Conservation (phyloP, 2,113 vertebrate genomes). For the Brachyhypopomus gauderio region DNA sequence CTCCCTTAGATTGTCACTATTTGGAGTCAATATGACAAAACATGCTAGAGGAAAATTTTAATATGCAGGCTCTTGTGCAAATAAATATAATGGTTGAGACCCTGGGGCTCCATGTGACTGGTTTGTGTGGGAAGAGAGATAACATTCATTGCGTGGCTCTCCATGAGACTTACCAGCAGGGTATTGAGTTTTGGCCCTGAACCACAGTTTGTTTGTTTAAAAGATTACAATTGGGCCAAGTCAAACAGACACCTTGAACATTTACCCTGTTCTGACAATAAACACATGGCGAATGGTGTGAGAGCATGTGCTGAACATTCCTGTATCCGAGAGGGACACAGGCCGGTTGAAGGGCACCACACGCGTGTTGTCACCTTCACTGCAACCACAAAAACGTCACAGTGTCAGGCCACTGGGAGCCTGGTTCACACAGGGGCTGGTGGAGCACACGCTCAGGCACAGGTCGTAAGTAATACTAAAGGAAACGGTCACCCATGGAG, state of each 20-base stretch:
- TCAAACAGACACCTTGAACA: constrained; percentile 60
- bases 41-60: constrained; percentile 40
- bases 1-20: constrained; percentile 61
- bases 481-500: background rate
- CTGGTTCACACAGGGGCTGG: background rate
- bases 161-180: constrained; percentile 39
- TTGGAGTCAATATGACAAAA: constrained; percentile 52
- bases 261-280: constrained; percentile 52
- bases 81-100: constrained; percentile 40
- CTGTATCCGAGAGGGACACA: constrained; percentile 40
- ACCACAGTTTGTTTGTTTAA: constrained; percentile 56
- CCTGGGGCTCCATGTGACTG: constrained; percentile 24
- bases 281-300: constrained; percentile 55
- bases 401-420: constrained; percentile 57
- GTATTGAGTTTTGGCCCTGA: constrained; percentile 47
- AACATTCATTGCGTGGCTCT: constrained; percentile 41
- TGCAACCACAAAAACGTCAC: constrained; percentile 44
- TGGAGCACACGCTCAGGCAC: constrained; percentile 19
- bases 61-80: constrained; percentile 31
- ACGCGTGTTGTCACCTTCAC: constrained; percentile 54
- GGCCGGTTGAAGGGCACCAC: constrained; percentile 51
- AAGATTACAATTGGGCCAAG: constrained; percentile 57
- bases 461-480: constrained; percentile 16
- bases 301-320: constrained; percentile 37
- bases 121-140: constrained; percentile 47